Evolutionary conservation across 2,888 invertebrate genomes (phyloP), one percentile per base, ranked within the genome.

Genomic region (Neocrepidodera transversa): DNA sequence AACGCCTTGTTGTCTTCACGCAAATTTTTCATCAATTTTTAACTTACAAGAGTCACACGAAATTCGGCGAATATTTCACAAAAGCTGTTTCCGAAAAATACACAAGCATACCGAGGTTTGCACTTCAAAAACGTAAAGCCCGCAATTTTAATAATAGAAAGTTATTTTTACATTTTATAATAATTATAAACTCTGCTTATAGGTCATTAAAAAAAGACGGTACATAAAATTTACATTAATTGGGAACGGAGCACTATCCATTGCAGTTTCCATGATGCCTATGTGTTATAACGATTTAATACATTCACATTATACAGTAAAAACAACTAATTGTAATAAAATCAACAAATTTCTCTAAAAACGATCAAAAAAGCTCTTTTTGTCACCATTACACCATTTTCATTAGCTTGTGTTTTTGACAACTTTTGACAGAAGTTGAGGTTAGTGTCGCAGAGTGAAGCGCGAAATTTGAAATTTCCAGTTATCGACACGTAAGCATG

Each of bases 191-290:
- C 47, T 55, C 57, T 57, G 43, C 45, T 64, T 64, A 62, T 57
- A 62, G 65, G 63, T 65, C 63, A 60, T 64, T 57, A 61, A 50
- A 57, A 48, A 48, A 57, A 52, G 51, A 26, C 36, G 23, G 48
- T 43, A 62, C n/a, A n/a, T 47, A 43, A 64, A 58, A 58, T 49
- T 65, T 65, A 68, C 66, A 60, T 63, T 68, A 62, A 56, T 62
- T 23, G 68, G 66, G 43, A 66, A 69, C 28, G 66, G 62, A 49
- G 67, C 30, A 60, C 64, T 67, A 63, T 71, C 70, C 71, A 71
- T 70, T 49, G 64, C 57, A 43, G 64, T 68, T 65, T 70, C 70
- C 71, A 70, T 70, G 55, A 36, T 64, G 30, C 45, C 50, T 45
- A 11, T 23, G 30, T 59, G 49, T 40, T 50, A n/a, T 17, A 36